phyloP scores from a whole-genome alignment of 1,140 invertebrate genomes.

The Samia ricini region DNA sequence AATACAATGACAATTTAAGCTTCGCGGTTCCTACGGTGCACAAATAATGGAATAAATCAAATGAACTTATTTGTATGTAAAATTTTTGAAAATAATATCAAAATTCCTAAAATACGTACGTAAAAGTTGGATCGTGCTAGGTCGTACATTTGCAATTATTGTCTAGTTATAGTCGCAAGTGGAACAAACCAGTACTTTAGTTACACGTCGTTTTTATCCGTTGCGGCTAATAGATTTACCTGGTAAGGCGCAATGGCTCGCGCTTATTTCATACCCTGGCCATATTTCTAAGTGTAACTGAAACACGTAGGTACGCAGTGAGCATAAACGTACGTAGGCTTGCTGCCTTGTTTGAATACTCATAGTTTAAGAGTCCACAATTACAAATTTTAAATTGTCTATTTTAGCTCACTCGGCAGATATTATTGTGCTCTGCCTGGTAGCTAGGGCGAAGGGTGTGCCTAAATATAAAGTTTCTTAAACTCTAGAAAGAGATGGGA shows the following conservation, averaged over 20 bases:
- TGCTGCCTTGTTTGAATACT: conserved; percentile 34
- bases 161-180: conserved; percentile 22
- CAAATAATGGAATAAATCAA: too few species aligned
- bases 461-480: too few species aligned
- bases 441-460: too few species aligned
- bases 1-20: too few species aligned
- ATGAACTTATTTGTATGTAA: too few species aligned
- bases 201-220: conserved; percentile 41
- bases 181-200: conserved; percentile 30
- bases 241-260: conserved; percentile 42
- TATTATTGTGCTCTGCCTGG: too few species aligned
- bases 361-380: background rate
- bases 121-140: too few species aligned
- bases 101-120: too few species aligned
- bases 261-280: conserved; percentile 55
- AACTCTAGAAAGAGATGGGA: too few species aligned
- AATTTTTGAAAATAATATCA: too few species aligned
- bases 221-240: conserved; percentile 49
- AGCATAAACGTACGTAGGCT: conserved; percentile 24
- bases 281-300: conserved; percentile 55
- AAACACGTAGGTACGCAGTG: conserved; percentile 45
- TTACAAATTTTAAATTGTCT: background rate
- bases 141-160: background rate
- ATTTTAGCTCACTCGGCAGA: background rate
- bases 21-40: too few species aligned